phyloP scores from a whole-genome alignment of 1,140 invertebrate genomes.

The Drosophila virilis region DNA sequence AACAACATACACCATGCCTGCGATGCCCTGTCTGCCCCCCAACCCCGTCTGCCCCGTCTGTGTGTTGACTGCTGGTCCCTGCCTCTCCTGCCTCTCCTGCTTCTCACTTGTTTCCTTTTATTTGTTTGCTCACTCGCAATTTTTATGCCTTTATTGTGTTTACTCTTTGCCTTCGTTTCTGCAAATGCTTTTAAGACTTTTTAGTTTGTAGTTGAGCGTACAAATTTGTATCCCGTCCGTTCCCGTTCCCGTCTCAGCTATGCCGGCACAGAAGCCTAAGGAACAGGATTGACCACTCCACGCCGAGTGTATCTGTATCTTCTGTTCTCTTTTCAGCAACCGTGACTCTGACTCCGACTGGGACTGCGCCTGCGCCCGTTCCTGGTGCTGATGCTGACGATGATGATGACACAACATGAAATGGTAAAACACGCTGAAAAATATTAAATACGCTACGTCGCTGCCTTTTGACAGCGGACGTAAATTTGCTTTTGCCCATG shows the following conservation, averaged over 20 bases:
- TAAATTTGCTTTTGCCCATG: conserved; percentile 80
- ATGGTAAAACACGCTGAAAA: conserved; percentile 84
- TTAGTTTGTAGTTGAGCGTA: conserved; percentile 81
- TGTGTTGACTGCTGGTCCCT: background rate
- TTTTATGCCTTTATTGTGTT: conserved; percentile 83
- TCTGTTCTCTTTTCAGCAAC: conserved; percentile 1
- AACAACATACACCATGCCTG: conserved; percentile 41
- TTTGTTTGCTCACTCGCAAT: conserved; percentile 82
- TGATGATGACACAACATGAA: conserved; percentile 84
- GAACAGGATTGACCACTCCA: conserved; percentile 68
- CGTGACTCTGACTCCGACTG: conserved; percentile 9
- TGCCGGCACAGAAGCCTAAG: conserved; percentile 35
- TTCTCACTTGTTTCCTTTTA: conserved; percentile 70
- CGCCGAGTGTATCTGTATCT: conserved; percentile 48
- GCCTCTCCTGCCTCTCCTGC: background rate
- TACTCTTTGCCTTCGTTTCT: conserved; percentile 79
- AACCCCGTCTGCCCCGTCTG: background rate
- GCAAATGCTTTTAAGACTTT: conserved; percentile 84
- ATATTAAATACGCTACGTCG: conserved; percentile 83
- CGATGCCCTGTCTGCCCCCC: background rate
- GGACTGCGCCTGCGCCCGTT: conserved; percentile 24
- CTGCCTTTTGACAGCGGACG: conserved; percentile 83
- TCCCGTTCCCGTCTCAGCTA: background rate
- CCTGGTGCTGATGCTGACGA: conserved; percentile 44
- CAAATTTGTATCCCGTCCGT: conserved; percentile 65